Evolutionary conservation across 1,140 invertebrate genomes (phyloP), one percentile per base, ranked within the genome.

Genomic region (Bombus huntii): DNA sequence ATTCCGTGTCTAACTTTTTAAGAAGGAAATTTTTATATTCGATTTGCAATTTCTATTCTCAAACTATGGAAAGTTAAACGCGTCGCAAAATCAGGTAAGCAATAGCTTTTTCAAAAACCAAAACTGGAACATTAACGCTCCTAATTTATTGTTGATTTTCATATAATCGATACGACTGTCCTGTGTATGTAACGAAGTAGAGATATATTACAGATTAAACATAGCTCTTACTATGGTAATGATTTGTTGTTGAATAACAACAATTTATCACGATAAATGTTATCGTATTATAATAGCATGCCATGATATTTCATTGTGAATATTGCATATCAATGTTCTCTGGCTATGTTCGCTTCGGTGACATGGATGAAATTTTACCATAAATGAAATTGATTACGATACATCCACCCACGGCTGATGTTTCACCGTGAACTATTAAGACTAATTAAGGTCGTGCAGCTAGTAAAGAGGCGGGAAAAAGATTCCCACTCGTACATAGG

Each of bases 401-500:
- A 15, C 37, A 37, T 13, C n/a, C 12, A 25, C 8, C 25, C 25
- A 22, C n/a, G 44, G 28, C 6, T 37, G 42, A 25, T 66, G 28
- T 37, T 44, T 62, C 25, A 28, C 73, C 77, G 44, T 85, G 66
- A 80, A 44, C 28, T 31, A 59, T 85, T 65, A 72, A 47, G 42
- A 42, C 68, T 53, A 22, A 85, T 84, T 84, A 72, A 62, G 53
- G 37, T 42, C 15, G 28, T 8, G 2, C 0, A n/a, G 71, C n/a
- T 37, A 42, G 22, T 28, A 72, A 53, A 71, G 25, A 25, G 34
- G 68, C 31, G 12, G 39, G 4, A 6, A 42, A 79, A 22, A 34
- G n/a, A 75, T 81, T 81, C 71, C 70, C 4, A 65, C 44, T 62
- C 34, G 83, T 62, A 39, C 70, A 57, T 62, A 37, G 68, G 42